Conservation (phyloP, 2,888 invertebrate species). For the Drosophila phalerata region DNA sequence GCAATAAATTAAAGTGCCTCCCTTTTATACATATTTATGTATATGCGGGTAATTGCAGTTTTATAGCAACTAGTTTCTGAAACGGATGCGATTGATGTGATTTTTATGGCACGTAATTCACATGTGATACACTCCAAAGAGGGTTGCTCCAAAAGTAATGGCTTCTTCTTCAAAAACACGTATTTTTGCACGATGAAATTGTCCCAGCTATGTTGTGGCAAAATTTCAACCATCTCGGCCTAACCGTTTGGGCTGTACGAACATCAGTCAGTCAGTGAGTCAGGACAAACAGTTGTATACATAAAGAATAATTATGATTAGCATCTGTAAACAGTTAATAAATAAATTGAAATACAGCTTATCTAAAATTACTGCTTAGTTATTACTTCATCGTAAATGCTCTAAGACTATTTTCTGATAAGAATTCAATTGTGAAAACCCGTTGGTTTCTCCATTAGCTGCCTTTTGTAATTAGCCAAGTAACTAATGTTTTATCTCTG, state of each 20-base stretch:
- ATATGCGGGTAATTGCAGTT: slow-evolving; percentile 73
- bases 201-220: no score
- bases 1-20: slow-evolving; percentile 58
- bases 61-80: slow-evolving; percentile 78
- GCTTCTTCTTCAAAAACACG: no score
- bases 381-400: not conserved
- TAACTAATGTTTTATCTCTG: not conserved
- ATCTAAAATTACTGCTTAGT: not conserved
- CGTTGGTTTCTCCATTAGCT: slow-evolving; percentile 5
- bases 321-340: not conserved
- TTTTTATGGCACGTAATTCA: slow-evolving; percentile 66
- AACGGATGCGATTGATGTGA: slow-evolving; percentile 78
- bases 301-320: no score
- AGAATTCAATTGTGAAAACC: slow-evolving; percentile 15
- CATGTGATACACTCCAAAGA: slow-evolving; percentile 20
- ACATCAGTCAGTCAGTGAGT: no score
- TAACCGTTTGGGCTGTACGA: no score
- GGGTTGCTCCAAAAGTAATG: slow-evolving; percentile 26
- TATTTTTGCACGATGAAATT: no score
- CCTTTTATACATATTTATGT: slow-evolving; percentile 2
- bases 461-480: slow-evolving; percentile 19
- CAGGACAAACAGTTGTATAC: no score
- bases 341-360: not conserved
- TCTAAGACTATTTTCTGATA: slow-evolving; percentile 4
- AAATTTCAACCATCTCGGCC: no score